phyloP scores from a whole-genome alignment of 2,113 vertebrate genomes.

The Merops nubicus region DNA sequence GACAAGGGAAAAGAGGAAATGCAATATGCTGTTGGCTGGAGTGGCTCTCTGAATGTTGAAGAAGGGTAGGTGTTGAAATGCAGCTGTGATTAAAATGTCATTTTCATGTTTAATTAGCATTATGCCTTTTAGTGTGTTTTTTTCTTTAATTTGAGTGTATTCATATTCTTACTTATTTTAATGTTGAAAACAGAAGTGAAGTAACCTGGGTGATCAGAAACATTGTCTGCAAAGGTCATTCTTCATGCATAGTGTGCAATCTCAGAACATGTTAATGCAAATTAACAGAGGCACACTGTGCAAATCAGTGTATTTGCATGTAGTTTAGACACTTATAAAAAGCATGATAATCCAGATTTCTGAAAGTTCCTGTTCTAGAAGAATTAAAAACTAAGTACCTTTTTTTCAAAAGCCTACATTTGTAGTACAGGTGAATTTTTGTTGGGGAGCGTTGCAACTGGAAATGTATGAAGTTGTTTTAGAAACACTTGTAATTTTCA shows the following conservation, averaged over 20 bases:
- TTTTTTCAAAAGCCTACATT: neutral
- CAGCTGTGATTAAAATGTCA: neutral
- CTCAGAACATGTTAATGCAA: neutral
- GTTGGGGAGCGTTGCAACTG: neutral
- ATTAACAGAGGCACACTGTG: neutral
- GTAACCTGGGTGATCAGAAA: neutral
- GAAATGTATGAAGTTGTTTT: neutral
- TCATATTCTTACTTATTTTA: rapidly evolving
- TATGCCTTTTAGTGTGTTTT: neutral
- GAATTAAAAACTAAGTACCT: neutral
- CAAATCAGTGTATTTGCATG: neutral
- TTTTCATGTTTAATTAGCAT: neutral
- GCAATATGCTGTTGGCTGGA: conserved; percentile 92
- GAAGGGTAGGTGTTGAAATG: conserved; percentile 84
- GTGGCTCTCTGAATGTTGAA: conserved; percentile 86
- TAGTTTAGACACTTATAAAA: neutral
- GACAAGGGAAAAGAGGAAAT: conserved; percentile 92
- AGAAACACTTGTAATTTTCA: neutral
- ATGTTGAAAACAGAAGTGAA: neutral
- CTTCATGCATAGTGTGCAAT: neutral
- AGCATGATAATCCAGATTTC: too few species aligned
- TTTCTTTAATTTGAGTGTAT: neutral
- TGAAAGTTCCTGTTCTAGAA: neutral
- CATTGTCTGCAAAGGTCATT: neutral
- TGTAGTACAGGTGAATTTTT: neutral